These are phyloP conservation scores for Orius insidiosus DNA, from an alignment of 1,140 invertebrate species.

Conservation along the genomic window DNA sequence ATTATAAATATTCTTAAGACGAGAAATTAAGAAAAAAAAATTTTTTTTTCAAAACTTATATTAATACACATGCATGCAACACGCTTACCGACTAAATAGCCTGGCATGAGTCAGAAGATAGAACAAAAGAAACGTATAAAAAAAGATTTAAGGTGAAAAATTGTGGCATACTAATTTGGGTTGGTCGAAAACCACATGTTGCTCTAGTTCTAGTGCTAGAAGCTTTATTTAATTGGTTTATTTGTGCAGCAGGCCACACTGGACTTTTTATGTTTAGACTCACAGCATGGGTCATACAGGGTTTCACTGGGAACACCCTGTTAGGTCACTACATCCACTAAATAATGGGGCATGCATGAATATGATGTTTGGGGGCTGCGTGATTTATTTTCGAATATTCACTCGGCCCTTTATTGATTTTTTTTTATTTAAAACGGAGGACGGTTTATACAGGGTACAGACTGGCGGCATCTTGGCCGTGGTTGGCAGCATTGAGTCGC, in stretches of 20 bases:
- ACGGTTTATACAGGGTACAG: slow-evolving; percentile 14
- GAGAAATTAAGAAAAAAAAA: slow-evolving; percentile 6
- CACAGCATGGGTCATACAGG: too few relatives aligned
- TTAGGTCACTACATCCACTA: too few relatives aligned
- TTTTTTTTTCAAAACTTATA: slow-evolving; percentile 18
- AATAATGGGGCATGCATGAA: too few relatives aligned
- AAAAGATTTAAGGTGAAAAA: slow-evolving; percentile 14
- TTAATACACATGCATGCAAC: slow-evolving; percentile 25
- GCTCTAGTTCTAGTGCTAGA: slow-evolving; percentile 16
- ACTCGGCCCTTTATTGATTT: too few relatives aligned
- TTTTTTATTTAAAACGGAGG: not conserved
- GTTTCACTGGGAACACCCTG: too few relatives aligned
- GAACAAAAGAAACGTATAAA: slow-evolving; percentile 12
- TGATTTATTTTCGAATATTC: too few relatives aligned
- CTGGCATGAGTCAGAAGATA: slow-evolving; percentile 19
- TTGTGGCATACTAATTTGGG: slow-evolving; percentile 15
- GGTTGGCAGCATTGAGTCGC: slow-evolving; percentile 14
- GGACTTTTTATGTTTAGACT: not conserved
- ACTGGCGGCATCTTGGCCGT: slow-evolving; percentile 13
- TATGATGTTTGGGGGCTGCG: too few relatives aligned
- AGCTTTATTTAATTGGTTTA: slow-evolving; percentile 11
- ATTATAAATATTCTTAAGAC: too few relatives aligned
- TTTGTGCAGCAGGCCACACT: slow-evolving; percentile 13
- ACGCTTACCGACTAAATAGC: slow-evolving; percentile 23
- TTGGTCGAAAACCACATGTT: slow-evolving; percentile 15